Evolutionary conservation across 2,797 vertebrate genomes (phyloP).

Genomic region (Hirundo rustica): DNA sequence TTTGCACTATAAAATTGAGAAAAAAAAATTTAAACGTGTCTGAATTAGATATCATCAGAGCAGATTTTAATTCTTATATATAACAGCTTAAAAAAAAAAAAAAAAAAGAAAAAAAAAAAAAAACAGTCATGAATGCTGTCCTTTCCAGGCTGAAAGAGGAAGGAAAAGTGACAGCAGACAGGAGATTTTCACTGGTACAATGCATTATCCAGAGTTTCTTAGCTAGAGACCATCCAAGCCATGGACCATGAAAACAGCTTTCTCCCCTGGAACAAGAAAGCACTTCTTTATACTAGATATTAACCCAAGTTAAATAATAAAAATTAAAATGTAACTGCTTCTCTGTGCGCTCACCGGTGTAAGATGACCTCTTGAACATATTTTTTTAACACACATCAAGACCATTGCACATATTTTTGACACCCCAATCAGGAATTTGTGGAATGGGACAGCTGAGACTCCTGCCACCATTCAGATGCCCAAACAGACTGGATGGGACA

Average conservation of each 20-base stretch:
- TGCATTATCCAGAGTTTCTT: background rate
- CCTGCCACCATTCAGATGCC: background rate
- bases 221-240: background rate
- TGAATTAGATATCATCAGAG: background rate
- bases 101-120: background rate
- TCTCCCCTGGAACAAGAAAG: background rate
- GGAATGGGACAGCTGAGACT: background rate
- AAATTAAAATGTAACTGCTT: background rate
- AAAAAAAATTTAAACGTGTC: background rate
- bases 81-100: background rate
- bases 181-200: background rate
- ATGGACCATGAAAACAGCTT: background rate
- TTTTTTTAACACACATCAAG: background rate
- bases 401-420: background rate
- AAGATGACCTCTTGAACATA: background rate
- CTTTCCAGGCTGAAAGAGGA: background rate
- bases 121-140: background rate
- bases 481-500: background rate
- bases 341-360: background rate
- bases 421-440: background rate
- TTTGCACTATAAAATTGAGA: background rate
- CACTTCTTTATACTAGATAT: background rate
- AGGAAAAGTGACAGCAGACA: background rate
- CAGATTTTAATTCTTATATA: background rate
- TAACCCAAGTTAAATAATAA: background rate